These are phyloP conservation scores for Hyphantria cunea DNA, from an alignment of 1,140 invertebrate genomes.

Conservation along the genomic window DNA sequence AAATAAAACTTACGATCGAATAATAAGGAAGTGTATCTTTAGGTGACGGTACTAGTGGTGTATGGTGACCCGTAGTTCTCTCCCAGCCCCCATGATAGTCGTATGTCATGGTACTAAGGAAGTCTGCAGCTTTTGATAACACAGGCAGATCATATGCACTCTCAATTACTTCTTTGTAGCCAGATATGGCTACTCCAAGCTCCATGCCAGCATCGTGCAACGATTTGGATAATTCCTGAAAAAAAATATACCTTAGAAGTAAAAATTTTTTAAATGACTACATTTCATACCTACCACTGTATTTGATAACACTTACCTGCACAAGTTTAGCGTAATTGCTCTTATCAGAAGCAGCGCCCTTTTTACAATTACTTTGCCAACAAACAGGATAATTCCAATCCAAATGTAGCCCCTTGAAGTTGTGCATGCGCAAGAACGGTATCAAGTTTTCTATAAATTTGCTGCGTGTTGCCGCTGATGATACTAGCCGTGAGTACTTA, in stretches of 20 bases:
- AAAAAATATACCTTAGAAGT: too few species aligned
- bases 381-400: slow-evolving; percentile 97
- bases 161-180: slow-evolving; percentile 94
- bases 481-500: slow-evolving; percentile 91
- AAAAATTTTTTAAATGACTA: too few species aligned
- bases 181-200: slow-evolving; percentile 92
- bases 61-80: slow-evolving; percentile 89
- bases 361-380: slow-evolving; percentile 94
- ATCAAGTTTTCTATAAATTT: slow-evolving; percentile 87
- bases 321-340: slow-evolving; percentile 90
- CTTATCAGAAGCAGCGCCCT: slow-evolving; percentile 89
- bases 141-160: slow-evolving; percentile 89
- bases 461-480: slow-evolving; percentile 83
- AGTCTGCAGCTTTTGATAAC: slow-evolving; percentile 88
- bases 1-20: slow-evolving; percentile 85
- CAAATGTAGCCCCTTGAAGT: slow-evolving; percentile 91
- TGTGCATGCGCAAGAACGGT: slow-evolving; percentile 86
- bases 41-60: slow-evolving; percentile 86
- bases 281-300: too few species aligned
- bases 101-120: slow-evolving; percentile 94
- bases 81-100: slow-evolving; percentile 96
- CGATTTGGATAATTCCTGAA: slow-evolving; percentile 88
- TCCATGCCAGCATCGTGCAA: slow-evolving; percentile 87
- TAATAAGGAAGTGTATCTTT: slow-evolving; percentile 88
- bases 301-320: slow-evolving; percentile 84